phyloP scores from a whole-genome alignment of 2,888 invertebrate genomes.

The Ceramica pisi region DNA sequence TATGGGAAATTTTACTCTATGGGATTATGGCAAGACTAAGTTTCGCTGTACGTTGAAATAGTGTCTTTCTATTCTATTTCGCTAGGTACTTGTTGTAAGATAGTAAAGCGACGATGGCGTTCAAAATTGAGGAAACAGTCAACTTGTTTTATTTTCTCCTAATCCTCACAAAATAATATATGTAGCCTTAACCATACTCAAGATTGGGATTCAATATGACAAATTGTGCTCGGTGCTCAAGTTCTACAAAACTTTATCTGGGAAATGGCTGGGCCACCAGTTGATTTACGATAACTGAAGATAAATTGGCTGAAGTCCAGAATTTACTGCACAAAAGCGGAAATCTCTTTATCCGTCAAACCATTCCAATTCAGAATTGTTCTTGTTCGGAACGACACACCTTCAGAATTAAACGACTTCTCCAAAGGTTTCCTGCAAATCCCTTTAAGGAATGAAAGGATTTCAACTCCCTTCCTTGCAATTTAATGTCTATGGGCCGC shows the following conservation, averaged over 20 bases:
- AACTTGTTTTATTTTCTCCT: neutral
- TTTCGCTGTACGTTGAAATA: constrained; percentile 10
- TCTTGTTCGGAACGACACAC: constrained; percentile 5
- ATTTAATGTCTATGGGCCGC: constrained; percentile 32
- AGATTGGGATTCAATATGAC: neutral
- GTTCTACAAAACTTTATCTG: neutral
- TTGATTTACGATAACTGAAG: neutral
- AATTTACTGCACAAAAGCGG: neutral
- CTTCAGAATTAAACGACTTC: constrained; percentile 33
- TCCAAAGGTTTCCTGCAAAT: constrained; percentile 28
- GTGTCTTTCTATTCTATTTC: constrained; percentile 8
- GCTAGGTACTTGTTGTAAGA: constrained; percentile 20
- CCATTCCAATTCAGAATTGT: constrained; percentile 1
- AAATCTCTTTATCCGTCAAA: constrained; percentile 1
- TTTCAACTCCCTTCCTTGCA: constrained; percentile 28
- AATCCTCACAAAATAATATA: neutral
- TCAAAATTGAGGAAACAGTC: neutral
- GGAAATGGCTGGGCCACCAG: too few relatives aligned
- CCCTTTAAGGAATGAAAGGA: constrained; percentile 26
- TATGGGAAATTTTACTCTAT: constrained; percentile 39
- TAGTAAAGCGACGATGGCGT: neutral
- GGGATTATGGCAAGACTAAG: constrained; percentile 24
- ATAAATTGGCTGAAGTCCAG: neutral
- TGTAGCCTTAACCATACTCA: too few relatives aligned
- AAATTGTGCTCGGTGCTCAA: neutral